Percentiles rank a stretch among this genome's conserved stretches.
Conservation (phyloP, 2,113 vertebrate genomes). For the Macquaria australasica region DNA sequence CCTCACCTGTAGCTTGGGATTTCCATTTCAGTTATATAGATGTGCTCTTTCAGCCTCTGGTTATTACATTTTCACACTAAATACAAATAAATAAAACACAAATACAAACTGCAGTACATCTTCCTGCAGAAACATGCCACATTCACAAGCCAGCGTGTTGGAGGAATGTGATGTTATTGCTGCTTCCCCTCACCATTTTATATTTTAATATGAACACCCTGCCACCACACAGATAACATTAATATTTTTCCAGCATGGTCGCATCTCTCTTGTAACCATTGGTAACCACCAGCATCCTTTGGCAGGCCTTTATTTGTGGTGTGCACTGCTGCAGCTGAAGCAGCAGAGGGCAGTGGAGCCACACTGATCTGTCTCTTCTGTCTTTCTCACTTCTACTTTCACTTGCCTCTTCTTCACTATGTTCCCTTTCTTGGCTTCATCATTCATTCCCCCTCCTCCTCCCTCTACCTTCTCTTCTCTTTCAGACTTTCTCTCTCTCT, state of each 20-base stretch:
- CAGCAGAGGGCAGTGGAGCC: slow-evolving; percentile 69
- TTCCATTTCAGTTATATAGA: not conserved
- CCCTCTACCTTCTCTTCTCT: not conserved
- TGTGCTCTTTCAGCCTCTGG: not conserved
- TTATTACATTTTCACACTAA: not conserved
- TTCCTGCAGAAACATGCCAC: not conserved
- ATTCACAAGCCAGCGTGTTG: not conserved
- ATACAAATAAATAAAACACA: not conserved
- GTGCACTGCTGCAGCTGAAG: slow-evolving; percentile 28
- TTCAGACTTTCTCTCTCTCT: not conserved
- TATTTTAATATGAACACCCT: not conserved
- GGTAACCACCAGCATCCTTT: slow-evolving; percentile 22
- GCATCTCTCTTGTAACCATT: slow-evolving; percentile 10
- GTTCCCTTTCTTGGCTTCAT: slow-evolving; percentile 1
- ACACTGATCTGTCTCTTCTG: not conserved
- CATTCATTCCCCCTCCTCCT: not conserved
- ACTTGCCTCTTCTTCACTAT: not conserved
- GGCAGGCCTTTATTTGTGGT: not conserved
- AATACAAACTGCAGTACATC: not conserved
- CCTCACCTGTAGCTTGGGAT: not conserved
- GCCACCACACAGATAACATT: not conserved
- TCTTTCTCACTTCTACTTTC: not conserved
- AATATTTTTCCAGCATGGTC: not conserved
- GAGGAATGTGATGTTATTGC: not conserved
- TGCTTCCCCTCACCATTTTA: not conserved